These are phyloP conservation scores for Anthophora plumipes DNA, from an alignment of 2,888 invertebrate genomes.

Conservation along the genomic window DNA sequence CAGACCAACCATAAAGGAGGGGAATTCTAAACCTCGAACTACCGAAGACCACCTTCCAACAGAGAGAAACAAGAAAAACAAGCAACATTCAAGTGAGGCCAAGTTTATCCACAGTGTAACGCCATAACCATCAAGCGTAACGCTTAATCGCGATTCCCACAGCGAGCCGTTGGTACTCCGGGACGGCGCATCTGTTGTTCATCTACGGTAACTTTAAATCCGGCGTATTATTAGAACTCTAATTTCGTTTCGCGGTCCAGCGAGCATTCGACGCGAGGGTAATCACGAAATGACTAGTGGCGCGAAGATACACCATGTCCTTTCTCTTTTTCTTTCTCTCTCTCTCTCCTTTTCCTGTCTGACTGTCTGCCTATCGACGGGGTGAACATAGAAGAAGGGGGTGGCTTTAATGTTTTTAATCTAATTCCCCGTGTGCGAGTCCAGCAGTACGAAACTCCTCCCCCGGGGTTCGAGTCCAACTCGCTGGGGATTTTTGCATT, in stretches of 20 bases:
- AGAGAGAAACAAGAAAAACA: not conserved
- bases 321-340: not conserved
- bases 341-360: not conserved
- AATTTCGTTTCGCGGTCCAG: conserved; percentile 76
- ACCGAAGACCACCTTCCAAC: not conserved
- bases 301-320: conserved; percentile 35
- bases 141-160: conserved; percentile 49
- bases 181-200: conserved; percentile 68
- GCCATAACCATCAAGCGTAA: not conserved
- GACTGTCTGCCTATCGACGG: conserved; percentile 13
- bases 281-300: conserved; percentile 73
- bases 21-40: not conserved
- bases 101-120: not conserved
- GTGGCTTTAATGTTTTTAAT: conserved; percentile 78
- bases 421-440: conserved; percentile 71
- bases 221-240: conserved; percentile 74
- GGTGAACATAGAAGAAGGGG: conserved; percentile 47
- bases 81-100: not conserved
- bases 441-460: conserved; percentile 65
- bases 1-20: no score
- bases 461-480: conserved; percentile 59
- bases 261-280: conserved; percentile 69
- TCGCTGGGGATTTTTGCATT: conserved; percentile 71
- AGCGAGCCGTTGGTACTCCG: conserved; percentile 18
- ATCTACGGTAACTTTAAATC: conserved; percentile 70